Conservation (phyloP, 2,888 invertebrate genomes). For the Sceliomorpha sp. region DNA sequence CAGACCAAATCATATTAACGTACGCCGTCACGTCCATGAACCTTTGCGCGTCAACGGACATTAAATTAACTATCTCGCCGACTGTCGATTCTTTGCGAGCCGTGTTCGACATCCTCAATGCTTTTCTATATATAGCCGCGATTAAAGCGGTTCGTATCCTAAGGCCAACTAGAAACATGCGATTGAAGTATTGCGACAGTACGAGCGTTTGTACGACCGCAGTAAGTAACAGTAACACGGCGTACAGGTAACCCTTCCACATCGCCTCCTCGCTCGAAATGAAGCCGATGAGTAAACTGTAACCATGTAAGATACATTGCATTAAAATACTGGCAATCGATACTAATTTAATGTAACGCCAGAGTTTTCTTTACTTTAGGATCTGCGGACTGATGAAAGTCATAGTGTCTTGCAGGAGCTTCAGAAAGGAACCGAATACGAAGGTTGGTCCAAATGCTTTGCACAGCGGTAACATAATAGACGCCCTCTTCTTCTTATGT, state of each 20-base stretch:
- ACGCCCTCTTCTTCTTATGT: conserved; percentile 86
- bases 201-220: conserved; percentile 91
- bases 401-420: conserved; percentile 90
- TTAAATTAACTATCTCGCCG: conserved; percentile 95
- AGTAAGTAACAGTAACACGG: conserved; percentile 86
- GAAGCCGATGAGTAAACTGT: conserved; percentile 87
- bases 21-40: conserved; percentile 92
- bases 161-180: conserved; percentile 94
- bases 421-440: conserved; percentile 90
- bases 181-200: conserved; percentile 94
- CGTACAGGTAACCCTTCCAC: conserved; percentile 95
- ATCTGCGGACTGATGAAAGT: conserved; percentile 95
- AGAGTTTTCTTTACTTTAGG: conserved; percentile 86
- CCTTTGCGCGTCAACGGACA: conserved; percentile 95
- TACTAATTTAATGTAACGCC: no score
- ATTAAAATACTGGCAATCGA: conserved; percentile 3
- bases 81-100: conserved; percentile 91
- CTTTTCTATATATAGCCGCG: conserved; percentile 94
- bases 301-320: conserved; percentile 65
- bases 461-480: conserved; percentile 91
- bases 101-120: conserved; percentile 88
- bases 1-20: conserved; percentile 94
- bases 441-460: conserved; percentile 90
- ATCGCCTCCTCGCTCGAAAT: conserved; percentile 83
- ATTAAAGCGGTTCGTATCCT: conserved; percentile 93